These are phyloP conservation scores for Meda fulgida DNA, from an alignment of 2,797 vertebrate species.

Conservation along the genomic window DNA sequence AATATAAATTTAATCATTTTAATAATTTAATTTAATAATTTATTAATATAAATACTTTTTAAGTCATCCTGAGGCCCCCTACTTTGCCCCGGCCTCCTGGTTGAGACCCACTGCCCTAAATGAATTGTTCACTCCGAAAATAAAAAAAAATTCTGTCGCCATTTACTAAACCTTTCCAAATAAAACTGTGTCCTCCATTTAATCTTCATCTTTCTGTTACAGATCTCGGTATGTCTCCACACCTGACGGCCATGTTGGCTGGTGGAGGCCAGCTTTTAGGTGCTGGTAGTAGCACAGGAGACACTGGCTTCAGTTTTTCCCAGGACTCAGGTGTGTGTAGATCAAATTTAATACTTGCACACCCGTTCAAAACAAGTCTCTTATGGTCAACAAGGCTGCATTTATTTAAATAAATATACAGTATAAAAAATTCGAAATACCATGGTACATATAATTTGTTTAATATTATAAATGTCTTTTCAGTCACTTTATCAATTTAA, in stretches of 20 bases:
- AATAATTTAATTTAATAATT: too few species aligned
- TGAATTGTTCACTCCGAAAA: not conserved
- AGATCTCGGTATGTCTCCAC: slow-evolving; percentile 95
- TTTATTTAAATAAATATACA: not conserved
- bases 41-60: too few species aligned
- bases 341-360: not conserved
- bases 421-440: not conserved
- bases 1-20: too few species aligned
- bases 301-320: slow-evolving; percentile 95
- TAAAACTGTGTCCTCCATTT: not conserved
- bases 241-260: slow-evolving; percentile 92
- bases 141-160: not conserved
- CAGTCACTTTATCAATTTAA: not conserved
- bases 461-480: not conserved
- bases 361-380: not conserved
- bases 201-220: slow-evolving; percentile 55
- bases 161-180: not conserved
- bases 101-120: not conserved
- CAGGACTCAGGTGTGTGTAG: slow-evolving; percentile 86
- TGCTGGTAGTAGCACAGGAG: slow-evolving; percentile 94
- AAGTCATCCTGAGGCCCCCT: too few species aligned
- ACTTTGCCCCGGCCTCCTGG: not conserved
- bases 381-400: not conserved
- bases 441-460: not conserved
- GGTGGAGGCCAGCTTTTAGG: slow-evolving; percentile 86